Evolutionary conservation across 2,113 vertebrate genomes (phyloP).

Genomic region (Heterotis niloticus): DNA sequence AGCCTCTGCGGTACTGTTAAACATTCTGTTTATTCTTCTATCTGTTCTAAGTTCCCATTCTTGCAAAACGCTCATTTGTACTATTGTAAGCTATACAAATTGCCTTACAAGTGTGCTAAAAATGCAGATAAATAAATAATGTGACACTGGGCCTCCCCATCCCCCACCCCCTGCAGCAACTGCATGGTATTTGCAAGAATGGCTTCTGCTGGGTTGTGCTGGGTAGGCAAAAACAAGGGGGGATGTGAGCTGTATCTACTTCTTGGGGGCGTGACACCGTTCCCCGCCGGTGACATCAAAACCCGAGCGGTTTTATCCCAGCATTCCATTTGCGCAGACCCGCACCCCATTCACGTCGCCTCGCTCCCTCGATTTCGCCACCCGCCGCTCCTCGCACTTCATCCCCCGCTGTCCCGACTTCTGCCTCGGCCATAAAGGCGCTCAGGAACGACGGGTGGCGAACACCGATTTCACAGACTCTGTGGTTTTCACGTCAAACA

Average conservation of each 20-base stretch:
- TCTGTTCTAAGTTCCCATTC: not conserved
- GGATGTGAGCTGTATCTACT: not conserved
- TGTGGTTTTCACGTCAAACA: not conserved
- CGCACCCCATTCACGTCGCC: not conserved
- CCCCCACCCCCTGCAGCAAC: not conserved
- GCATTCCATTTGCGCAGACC: too few relatives aligned
- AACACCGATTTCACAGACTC: not conserved
- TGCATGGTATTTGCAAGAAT: too few relatives aligned
- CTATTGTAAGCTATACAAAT: not conserved
- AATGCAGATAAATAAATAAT: not conserved
- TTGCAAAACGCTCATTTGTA: not conserved
- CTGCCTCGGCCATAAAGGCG: not conserved
- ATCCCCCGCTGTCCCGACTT: not conserved
- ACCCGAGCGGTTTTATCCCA: not conserved
- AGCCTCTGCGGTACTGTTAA: not conserved
- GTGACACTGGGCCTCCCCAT: too few relatives aligned
- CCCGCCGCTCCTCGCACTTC: too few relatives aligned
- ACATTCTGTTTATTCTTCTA: not conserved
- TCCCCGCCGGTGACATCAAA: conserved; percentile 9
- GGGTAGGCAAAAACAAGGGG: not conserved
- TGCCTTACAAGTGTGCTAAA: conserved; percentile 10
- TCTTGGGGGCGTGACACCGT: not conserved
- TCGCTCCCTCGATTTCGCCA: not conserved
- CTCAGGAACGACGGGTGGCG: not conserved
- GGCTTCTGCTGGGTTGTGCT: not conserved